These are phyloP conservation scores for Columbina picui DNA, from an alignment of 2,113 vertebrate species.

Conservation along the genomic window DNA sequence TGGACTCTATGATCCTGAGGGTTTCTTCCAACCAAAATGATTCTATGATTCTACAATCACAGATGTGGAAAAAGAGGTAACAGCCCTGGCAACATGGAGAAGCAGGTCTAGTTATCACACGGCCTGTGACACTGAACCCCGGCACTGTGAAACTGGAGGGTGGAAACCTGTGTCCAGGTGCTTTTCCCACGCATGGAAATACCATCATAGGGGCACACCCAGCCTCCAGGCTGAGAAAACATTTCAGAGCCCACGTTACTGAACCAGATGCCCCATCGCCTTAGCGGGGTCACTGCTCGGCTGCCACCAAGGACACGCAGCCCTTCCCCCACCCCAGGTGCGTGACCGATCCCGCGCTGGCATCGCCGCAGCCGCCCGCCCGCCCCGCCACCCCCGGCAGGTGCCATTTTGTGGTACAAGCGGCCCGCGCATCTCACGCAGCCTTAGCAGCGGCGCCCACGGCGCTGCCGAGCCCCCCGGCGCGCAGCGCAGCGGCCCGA, in stretches of 20 bases:
- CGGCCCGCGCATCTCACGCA: not conserved
- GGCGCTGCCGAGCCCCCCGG: not conserved
- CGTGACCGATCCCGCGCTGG: accelerated
- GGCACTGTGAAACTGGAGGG: accelerated
- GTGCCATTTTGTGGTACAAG: slow-evolving; percentile 1
- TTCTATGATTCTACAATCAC: no score
- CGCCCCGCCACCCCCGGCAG: not conserved
- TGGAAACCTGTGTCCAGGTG: accelerated
- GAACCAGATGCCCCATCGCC: not conserved
- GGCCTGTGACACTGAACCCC: accelerated
- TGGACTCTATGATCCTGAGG: no score
- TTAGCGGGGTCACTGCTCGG: not conserved
- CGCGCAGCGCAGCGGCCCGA: not conserved
- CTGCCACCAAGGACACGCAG: accelerated
- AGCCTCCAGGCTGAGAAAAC: not conserved
- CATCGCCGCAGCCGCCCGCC: accelerated
- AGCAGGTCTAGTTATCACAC: not conserved
- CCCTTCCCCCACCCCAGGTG: accelerated
- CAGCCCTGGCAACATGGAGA: not conserved
- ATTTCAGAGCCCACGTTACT: accelerated
- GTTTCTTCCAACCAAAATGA: no score
- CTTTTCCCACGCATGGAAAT: not conserved
- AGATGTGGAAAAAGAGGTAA: not conserved
- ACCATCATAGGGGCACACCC: accelerated
- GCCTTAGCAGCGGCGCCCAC: not conserved